A percentile compares a stretch with the other conserved stretches of the same genome.
Conservation (phyloP, 2,888 invertebrate species). For the Synergus japonicus region DNA sequence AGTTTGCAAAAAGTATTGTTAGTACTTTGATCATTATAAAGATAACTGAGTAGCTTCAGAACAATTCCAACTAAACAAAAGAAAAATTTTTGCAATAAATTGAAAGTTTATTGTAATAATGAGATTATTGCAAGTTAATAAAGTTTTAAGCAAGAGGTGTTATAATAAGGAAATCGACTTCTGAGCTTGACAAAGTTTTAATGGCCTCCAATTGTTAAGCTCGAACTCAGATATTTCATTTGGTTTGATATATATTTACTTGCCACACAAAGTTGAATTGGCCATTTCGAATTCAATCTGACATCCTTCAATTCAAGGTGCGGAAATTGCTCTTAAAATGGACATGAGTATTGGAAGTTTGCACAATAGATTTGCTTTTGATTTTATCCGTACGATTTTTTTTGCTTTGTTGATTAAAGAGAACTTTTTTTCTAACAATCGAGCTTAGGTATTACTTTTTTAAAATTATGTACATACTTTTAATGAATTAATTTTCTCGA, state of each 20-base stretch:
- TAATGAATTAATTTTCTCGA: background rate
- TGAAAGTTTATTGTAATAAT: background rate
- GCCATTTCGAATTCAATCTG: slow-evolving; percentile 22
- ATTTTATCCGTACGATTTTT: background rate
- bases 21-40: too few species aligned
- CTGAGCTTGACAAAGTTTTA: slow-evolving; percentile 18
- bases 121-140: background rate
- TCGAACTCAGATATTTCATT: slow-evolving; percentile 24
- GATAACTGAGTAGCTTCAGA: background rate
- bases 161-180: slow-evolving; percentile 3
- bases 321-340: background rate
- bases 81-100: background rate
- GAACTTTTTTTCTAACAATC: too few species aligned
- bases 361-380: background rate
- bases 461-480: background rate
- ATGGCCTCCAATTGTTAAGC: slow-evolving; percentile 12
- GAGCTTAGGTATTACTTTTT: too few species aligned
- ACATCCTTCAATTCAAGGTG: background rate
- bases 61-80: background rate
- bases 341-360: background rate
- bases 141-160: background rate
- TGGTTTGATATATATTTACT: background rate
- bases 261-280: slow-evolving; percentile 27
- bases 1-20: too few species aligned
- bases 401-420: too few species aligned